phyloP scores from a whole-genome alignment of 2,888 invertebrate species.

The Xestia ashworthii region DNA sequence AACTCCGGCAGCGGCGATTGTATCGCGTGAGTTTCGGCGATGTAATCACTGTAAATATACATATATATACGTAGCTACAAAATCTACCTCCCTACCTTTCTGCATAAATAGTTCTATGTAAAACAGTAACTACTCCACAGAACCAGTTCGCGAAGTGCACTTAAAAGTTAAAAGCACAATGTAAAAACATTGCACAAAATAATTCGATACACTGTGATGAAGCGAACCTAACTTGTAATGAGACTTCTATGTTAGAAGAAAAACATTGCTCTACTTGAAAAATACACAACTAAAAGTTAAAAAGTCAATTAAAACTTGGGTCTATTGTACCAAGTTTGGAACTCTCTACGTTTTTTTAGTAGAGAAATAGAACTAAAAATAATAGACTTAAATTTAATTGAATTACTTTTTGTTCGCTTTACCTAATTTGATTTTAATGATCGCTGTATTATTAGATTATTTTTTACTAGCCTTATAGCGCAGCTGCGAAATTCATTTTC shows the following conservation, averaged over 20 bases:
- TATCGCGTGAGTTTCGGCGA: constrained; percentile 21
- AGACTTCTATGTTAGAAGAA: constrained; percentile 54
- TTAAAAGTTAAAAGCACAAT: constrained; percentile 52
- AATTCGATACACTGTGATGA: constrained; percentile 49
- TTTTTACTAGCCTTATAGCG: constrained; percentile 14
- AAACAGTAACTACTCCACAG: constrained; percentile 44
- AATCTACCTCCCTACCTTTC: constrained; percentile 12
- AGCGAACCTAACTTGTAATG: constrained; percentile 53
- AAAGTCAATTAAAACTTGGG: constrained; percentile 72
- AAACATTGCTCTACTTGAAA: constrained; percentile 55
- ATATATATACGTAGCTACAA: constrained; percentile 1
- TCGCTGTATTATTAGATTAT: neutral
- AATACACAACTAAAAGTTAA: constrained; percentile 67
- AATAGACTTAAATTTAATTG: constrained; percentile 32
- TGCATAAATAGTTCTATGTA: constrained; percentile 40
- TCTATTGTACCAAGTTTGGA: constrained; percentile 61
- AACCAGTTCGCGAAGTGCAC: constrained; percentile 44
- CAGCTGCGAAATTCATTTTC: constrained; percentile 39
- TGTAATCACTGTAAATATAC: constrained; percentile 6
- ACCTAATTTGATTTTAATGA: constrained; percentile 29
- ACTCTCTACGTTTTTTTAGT: constrained; percentile 49
- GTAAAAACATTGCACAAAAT: constrained; percentile 49
- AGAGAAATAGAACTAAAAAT: constrained; percentile 40
- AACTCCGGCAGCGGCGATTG: constrained; percentile 14
- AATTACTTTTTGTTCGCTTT: constrained; percentile 28